A percentile compares a stretch with the other conserved stretches of the same genome.
Conservation (phyloP, 2,888 invertebrate genomes). For the Metalampra italica region DNA sequence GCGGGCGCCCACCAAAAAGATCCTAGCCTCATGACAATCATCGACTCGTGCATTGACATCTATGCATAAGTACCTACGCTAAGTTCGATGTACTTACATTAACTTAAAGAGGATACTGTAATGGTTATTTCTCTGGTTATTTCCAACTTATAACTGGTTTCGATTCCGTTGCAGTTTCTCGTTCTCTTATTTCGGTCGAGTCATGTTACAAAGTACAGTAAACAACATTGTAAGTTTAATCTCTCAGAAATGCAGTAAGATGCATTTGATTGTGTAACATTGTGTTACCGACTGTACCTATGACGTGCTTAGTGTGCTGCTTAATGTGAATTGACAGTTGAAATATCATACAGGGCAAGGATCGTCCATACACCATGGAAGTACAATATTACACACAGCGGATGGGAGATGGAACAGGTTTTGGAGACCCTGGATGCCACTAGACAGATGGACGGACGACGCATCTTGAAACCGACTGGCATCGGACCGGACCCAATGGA, state of each 20-base stretch:
- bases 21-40: too few relatives aligned
- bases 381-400: not conserved
- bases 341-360: not conserved
- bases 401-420: too few relatives aligned
- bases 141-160: not conserved
- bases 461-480: too few relatives aligned
- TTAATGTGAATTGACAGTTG: conserved; percentile 1
- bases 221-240: not conserved
- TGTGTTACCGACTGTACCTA: not conserved
- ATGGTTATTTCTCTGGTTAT: not conserved
- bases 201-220: not conserved
- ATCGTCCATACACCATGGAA: not conserved
- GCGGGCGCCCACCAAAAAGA: too few relatives aligned
- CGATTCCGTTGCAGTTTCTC: not conserved
- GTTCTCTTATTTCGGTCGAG: conserved; percentile 1
- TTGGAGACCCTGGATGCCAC: too few relatives aligned
- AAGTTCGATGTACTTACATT: not conserved
- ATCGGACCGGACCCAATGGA: too few relatives aligned
- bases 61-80: too few relatives aligned
- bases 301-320: not conserved
- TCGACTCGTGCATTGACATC: too few relatives aligned
- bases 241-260: not conserved
- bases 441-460: too few relatives aligned
- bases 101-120: not conserved
- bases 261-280: not conserved